Base-by-base conservation (phyloP, 2,113 vertebrate genomes). In the Mixornis gularis region DNA sequence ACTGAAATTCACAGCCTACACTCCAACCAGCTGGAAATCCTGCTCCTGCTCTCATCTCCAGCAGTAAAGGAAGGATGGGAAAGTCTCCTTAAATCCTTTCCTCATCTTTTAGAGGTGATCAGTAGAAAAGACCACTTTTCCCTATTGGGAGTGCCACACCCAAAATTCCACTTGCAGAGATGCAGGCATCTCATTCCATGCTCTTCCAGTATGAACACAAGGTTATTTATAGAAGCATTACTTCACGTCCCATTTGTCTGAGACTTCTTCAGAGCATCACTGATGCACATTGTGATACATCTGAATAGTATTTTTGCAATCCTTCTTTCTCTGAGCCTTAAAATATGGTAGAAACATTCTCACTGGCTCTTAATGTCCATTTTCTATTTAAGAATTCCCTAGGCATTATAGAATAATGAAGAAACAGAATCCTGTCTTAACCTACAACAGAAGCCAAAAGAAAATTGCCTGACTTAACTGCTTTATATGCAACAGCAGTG, bases 141-240 rank as follows among this genome's bases (percentile, higher is more conserved):
- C 49, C 38, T 62, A 8, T 2, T 3, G 6, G 18, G 18, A 60
- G 19, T 65, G 58, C 78, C 90, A 81, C 91, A 89, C 53, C 88
- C 84, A 78, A 68, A 90, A 62, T 65, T 74, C 63, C 6, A 6
- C 68, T 69, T 77, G 51, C 29, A 85, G 53, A 93, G 89, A 92
- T 87, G 46, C 53, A 76, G 41, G 49, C 80, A 89, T 76, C 86
- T 94, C 90, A 76, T 92, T 93, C 91, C 94, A 88, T 73, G 85
- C 84, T 69, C 74, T 89, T 93, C 58, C 80, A 92, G 80, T 90
- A 95, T 79, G 92, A 95, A 81, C 62, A 92, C 48, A 49, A 36
- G 59, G 77, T 17, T 94, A 96, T 95, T 96, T 90, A 77, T 95
- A 94, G 93, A 88, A 77, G 69, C 87, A 94, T 92, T 93, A 96